Evolutionary conservation across 1,140 invertebrate species (phyloP), one percentile per base, ranked within the genome.

Genomic region (Leucophenga varia): DNA sequence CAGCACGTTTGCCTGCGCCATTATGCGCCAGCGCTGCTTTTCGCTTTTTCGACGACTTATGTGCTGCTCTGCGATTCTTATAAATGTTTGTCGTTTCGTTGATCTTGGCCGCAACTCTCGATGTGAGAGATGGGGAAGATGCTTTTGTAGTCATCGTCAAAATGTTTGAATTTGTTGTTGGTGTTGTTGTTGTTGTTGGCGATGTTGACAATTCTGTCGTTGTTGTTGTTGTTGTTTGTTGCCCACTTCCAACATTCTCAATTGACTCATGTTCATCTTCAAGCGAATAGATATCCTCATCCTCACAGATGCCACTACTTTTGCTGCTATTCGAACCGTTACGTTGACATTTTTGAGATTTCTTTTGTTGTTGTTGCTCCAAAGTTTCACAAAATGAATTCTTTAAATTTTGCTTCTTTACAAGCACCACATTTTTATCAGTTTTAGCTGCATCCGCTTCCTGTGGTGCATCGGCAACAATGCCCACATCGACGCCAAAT

Each of bases 41-140:
- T 20, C 48, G 55, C 21, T 61, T 64, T 30, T 59, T 64, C 12
- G 42, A 22, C 13, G 39, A 25, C 22, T 56, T 56, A 30, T 30
- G 38, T 1, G 13, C 16, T n/a, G 47, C 42, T 31, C 49, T 54
- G 7, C 55, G 55, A 50, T 57, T 57, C 20, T 47, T 49, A 42
- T 57, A 52, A 37, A 51, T 57, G 39, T 49, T 52, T 16, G 56
- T 52, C 5, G 49, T 55, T 21, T 55, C 56, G 28, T 51, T 57
- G 20, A 64, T 60, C 53, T 64, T 64, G 31, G 60, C 60, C 19
- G 60, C 60, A 35, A 64, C 55, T 60, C 60, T 55, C 20, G 60
- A 64, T n/a, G 55, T 53, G 30, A 57, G 55, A 50, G 55, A 57
- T 34, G 58, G 55, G 48, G 58, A 63, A 52, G 57, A 48, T 52